Percentiles rank a stretch among this genome's conserved stretches.
phyloP scores from a whole-genome alignment of 2,797 vertebrate species.

The Sebastes matsubarae region DNA sequence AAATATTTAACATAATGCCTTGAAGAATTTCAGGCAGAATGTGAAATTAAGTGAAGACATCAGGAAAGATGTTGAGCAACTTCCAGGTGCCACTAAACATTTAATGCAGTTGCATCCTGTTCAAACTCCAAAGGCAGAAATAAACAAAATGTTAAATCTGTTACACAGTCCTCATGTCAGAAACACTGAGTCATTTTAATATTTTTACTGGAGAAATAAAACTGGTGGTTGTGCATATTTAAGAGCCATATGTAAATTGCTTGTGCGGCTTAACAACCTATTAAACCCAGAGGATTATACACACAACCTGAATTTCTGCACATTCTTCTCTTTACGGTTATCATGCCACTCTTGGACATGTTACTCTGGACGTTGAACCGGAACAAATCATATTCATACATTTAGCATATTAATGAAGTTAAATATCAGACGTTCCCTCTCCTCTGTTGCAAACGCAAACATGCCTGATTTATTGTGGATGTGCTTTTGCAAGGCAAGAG shows the following conservation, averaged over 20 bases:
- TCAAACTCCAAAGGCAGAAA: not conserved
- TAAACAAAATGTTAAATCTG: not conserved
- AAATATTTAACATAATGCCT: not conserved
- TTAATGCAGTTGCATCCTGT: not conserved
- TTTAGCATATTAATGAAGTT: conserved; percentile 79
- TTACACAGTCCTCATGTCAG: not conserved
- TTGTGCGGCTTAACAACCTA: conserved; percentile 63
- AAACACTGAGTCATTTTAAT: not conserved
- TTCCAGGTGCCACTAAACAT: not conserved
- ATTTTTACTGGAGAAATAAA: conserved; percentile 31
- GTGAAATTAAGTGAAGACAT: not conserved
- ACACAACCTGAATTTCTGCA: conserved; percentile 63
- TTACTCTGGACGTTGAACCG: conserved; percentile 66
- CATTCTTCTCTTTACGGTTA: conserved; percentile 53
- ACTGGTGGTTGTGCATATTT: conserved; percentile 39
- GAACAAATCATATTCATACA: conserved; percentile 78
- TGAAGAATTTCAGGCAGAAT: not conserved
- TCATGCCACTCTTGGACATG: conserved; percentile 67
- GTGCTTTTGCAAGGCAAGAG: conserved; percentile 76
- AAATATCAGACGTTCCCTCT: conserved; percentile 68
- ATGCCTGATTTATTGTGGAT: conserved; percentile 72
- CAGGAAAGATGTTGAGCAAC: not conserved
- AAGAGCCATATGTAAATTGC: conserved; percentile 58
- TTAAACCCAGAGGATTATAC: conserved; percentile 69
- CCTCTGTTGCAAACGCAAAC: conserved; percentile 55